phyloP scores from a whole-genome alignment of 2,797 vertebrate genomes.

The Discoglossus pictus region DNA sequence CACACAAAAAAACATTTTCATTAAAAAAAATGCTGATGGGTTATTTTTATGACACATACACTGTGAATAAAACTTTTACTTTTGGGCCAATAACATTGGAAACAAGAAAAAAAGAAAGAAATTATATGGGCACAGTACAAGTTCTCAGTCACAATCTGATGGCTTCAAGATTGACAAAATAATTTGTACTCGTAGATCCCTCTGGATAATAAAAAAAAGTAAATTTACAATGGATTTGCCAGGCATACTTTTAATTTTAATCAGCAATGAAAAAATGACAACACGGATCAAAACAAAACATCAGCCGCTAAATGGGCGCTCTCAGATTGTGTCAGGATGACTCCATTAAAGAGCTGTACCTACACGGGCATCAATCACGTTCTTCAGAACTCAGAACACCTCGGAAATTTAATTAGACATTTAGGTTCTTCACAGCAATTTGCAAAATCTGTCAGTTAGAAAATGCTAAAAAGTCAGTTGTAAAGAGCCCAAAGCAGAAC shows the following conservation, averaged over 20 bases:
- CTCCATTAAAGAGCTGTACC: constrained; percentile 85
- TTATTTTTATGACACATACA: constrained; percentile 64
- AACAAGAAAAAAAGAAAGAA: constrained; percentile 57
- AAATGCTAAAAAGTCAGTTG: constrained; percentile 58
- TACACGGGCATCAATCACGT: constrained; percentile 93
- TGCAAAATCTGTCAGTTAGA: constrained; percentile 76
- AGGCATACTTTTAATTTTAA: constrained; percentile 94
- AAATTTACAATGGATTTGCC: constrained; percentile 86
- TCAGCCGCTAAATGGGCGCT: constrained; percentile 91
- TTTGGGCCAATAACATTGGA: constrained; percentile 66
- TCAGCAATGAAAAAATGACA: constrained; percentile 98
- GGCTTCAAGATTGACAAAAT: constrained; percentile 92
- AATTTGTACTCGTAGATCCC: constrained; percentile 93
- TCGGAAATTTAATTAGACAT: constrained; percentile 78
- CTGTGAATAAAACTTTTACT: constrained; percentile 70
- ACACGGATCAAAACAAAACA: constrained; percentile 98
- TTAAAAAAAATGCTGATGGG: constrained; percentile 59
- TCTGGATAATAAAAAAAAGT: constrained; percentile 66
- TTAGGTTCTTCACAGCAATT: constrained; percentile 76
- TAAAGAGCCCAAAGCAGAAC: constrained; percentile 4
- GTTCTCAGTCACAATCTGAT: constrained; percentile 71
- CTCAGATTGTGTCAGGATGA: constrained; percentile 88
- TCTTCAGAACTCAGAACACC: constrained; percentile 74
- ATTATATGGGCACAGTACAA: constrained; percentile 74
- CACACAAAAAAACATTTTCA: constrained; percentile 51